Conservation (phyloP, 1,140 invertebrate species). For the Tetramorium parvispinum region DNA sequence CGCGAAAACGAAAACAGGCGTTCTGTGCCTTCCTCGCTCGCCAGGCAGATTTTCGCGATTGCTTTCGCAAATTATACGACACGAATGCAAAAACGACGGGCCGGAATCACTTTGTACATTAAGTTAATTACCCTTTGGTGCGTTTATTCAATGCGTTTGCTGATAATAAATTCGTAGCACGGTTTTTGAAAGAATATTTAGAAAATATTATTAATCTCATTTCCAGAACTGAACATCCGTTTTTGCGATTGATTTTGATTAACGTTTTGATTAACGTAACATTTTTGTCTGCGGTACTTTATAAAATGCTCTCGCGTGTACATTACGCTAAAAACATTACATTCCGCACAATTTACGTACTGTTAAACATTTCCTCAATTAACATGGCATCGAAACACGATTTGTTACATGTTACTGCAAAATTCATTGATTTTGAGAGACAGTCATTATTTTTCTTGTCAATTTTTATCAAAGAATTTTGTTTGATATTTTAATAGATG, state of each 20-base stretch:
- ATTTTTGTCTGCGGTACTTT: neutral
- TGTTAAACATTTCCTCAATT: conserved; percentile 15
- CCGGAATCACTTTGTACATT: conserved; percentile 59
- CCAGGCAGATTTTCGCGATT: conserved; percentile 57
- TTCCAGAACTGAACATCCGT: neutral
- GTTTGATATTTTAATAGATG: neutral
- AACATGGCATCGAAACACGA: neutral
- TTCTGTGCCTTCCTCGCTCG: conserved; percentile 53
- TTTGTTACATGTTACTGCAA: neutral
- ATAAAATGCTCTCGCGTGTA: neutral
- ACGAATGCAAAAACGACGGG: conserved; percentile 50
- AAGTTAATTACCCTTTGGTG: conserved; percentile 39
- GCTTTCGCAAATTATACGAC: conserved; percentile 58
- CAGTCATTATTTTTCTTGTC: neutral
- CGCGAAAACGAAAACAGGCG: conserved; percentile 61
- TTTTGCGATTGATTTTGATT: conserved; percentile 33
- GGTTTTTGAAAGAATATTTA: conserved; percentile 29
- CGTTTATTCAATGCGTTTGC: conserved; percentile 45
- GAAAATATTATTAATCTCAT: conserved; percentile 36
- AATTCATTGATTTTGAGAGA: neutral
- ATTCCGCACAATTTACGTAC: neutral
- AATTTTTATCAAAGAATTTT: neutral
- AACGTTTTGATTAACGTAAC: neutral
- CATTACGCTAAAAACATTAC: neutral
- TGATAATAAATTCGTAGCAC: conserved; percentile 41